phyloP scores from a whole-genome alignment of 2,113 vertebrate genomes.

The Chionis minor region DNA sequence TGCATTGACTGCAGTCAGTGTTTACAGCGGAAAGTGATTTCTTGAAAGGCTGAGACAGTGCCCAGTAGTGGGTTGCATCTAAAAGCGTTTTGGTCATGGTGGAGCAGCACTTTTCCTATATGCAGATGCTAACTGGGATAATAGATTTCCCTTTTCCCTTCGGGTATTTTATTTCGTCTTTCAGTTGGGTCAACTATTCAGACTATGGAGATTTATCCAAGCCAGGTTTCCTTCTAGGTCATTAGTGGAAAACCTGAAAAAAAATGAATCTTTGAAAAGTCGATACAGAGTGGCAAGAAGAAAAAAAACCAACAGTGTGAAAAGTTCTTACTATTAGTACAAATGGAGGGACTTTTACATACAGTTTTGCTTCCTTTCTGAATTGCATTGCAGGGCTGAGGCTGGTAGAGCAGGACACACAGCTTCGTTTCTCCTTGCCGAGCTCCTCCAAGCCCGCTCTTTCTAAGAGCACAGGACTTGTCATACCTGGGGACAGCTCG shows the following conservation, averaged over 20 bases:
- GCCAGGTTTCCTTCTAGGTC: not conserved
- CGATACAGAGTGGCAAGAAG: not conserved
- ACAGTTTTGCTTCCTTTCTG: not conserved
- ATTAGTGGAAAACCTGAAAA: not conserved
- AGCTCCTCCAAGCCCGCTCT: not conserved
- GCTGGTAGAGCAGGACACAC: fast-evolving
- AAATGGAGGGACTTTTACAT: not conserved
- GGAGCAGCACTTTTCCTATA: not conserved
- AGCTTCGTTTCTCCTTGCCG: not conserved
- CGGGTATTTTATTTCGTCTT: not conserved
- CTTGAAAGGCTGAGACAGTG: not conserved
- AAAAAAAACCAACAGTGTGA: fast-evolving
- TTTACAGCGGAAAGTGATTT: conserved; percentile 13
- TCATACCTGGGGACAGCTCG: not conserved
- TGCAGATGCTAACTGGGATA: not conserved
- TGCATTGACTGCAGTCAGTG: not conserved
- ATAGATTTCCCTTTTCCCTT: not conserved
- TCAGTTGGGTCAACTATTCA: not conserved
- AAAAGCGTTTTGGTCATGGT: not conserved
- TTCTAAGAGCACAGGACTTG: not conserved
- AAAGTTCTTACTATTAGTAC: not conserved
- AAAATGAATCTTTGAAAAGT: not conserved
- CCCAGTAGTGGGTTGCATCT: not conserved
- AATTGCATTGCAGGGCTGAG: not conserved
- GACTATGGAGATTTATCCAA: not conserved